Evolutionary conservation across 2,797 vertebrate genomes (phyloP).

Genomic region (Huso huso): DNA sequence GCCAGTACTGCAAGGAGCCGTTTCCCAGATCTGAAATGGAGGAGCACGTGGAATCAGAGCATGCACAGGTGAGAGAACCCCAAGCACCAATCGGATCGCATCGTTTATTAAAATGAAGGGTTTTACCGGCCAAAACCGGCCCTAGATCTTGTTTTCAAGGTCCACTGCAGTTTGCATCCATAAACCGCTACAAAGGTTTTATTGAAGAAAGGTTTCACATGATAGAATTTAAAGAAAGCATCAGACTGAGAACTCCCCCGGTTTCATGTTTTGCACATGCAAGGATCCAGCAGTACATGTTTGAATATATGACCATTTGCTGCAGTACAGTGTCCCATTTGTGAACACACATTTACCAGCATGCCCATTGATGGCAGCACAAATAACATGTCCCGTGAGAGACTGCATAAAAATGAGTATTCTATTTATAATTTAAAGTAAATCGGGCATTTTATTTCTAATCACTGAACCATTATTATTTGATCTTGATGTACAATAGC

Average conservation of each 20-base stretch:
- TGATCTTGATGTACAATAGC: too few relatives aligned
- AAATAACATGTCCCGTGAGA: too few relatives aligned
- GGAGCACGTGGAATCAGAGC: constrained; percentile 75
- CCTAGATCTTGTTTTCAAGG: background rate
- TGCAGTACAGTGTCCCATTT: too few relatives aligned
- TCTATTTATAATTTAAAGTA: too few relatives aligned
- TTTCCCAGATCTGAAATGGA: constrained; percentile 76
- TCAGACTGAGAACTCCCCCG: background rate
- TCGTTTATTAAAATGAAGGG: background rate
- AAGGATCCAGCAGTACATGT: too few relatives aligned
- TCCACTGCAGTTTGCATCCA: too few relatives aligned
- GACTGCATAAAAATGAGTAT: too few relatives aligned
- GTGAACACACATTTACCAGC: too few relatives aligned
- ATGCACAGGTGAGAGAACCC: constrained; percentile 62
- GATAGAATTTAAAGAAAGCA: background rate
- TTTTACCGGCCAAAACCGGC: background rate
- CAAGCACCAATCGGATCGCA: background rate
- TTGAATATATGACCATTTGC: too few relatives aligned
- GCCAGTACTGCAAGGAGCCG: constrained; percentile 77
- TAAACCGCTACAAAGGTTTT: background rate
- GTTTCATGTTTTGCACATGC: too few relatives aligned
- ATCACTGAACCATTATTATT: background rate
- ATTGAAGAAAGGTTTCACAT: background rate
- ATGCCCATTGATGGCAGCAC: too few relatives aligned
- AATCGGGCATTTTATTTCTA: background rate